Conservation (phyloP, 30 jellyfish, hydroid and myxozoan genomes). For the Cassiopea xamachana region DNA sequence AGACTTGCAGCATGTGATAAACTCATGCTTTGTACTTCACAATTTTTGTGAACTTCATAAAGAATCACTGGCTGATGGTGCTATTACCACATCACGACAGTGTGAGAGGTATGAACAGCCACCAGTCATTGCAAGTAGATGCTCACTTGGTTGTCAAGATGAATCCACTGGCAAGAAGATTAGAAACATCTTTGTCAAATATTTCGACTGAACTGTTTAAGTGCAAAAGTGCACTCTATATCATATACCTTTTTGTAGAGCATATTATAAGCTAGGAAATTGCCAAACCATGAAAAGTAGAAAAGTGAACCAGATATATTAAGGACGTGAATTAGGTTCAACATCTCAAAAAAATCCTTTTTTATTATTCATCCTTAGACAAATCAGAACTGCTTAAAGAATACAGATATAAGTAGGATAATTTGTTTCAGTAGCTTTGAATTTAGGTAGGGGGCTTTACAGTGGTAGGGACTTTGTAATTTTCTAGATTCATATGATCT, state of each 20-base stretch:
- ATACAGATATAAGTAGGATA: not conserved
- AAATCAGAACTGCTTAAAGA: not conserved
- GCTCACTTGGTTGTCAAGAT: slow-evolving; percentile 1
- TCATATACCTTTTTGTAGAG: not conserved
- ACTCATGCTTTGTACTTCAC: slow-evolving; percentile 32
- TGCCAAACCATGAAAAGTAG: not conserved
- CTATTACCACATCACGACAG: not conserved
- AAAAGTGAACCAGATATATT: not conserved
- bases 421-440: not conserved
- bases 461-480: not conserved
- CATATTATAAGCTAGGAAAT: not conserved
- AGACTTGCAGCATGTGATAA: not conserved
- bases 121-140: slow-evolving; percentile 8
- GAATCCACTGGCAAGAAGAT: not conserved
- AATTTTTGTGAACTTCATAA: not conserved
- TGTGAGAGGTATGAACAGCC: slow-evolving; percentile 7
- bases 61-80: slow-evolving; percentile 16
- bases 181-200: not conserved
- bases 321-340: not conserved
- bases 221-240: not conserved
- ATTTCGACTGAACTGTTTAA: not conserved
- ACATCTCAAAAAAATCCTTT: not conserved
- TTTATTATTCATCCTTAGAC: not conserved
- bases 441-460: not conserved
- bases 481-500: not conserved